Evolutionary conservation across 2,797 vertebrate species (phyloP).

Genomic region (Pangasius mekongensis): DNA sequence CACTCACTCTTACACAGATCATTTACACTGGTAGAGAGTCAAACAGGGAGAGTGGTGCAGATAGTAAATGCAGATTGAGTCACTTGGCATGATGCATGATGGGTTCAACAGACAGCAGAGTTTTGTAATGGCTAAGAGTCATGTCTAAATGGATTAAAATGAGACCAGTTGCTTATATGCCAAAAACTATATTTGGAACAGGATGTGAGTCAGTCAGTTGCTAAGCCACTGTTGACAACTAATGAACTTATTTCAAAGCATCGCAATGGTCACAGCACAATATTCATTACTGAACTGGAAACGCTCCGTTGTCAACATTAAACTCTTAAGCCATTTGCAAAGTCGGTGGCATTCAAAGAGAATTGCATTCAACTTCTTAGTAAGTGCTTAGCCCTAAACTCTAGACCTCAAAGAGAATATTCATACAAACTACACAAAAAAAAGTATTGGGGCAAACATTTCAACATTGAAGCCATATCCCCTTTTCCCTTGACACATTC

Average conservation of each 20-base stretch:
- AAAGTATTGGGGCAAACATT: neutral
- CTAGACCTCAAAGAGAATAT: neutral
- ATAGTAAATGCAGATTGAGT: constrained; percentile 34
- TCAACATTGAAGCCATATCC: too few species aligned
- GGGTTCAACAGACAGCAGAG: neutral
- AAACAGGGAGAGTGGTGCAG: constrained; percentile 23
- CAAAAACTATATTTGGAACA: constrained; percentile 16
- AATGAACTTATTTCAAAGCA: constrained; percentile 14
- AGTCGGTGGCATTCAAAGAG: neutral
- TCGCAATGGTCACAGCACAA: neutral
- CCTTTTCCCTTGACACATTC: neutral
- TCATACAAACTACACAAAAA: neutral
- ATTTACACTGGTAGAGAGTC: constrained; percentile 9
- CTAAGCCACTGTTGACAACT: neutral
- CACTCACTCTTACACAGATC: neutral
- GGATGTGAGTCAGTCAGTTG: neutral
- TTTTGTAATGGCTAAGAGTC: constrained; percentile 32
- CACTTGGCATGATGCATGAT: neutral
- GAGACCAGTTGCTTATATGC: constrained; percentile 4
- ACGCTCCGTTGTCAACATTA: neutral
- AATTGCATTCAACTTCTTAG: neutral
- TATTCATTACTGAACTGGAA: constrained; percentile 18
- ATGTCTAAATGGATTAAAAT: constrained; percentile 33
- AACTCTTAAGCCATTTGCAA: constrained; percentile 14
- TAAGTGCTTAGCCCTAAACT: neutral